Evolutionary conservation across 2,888 invertebrate species (phyloP).

Genomic region (Mantis religiosa): DNA sequence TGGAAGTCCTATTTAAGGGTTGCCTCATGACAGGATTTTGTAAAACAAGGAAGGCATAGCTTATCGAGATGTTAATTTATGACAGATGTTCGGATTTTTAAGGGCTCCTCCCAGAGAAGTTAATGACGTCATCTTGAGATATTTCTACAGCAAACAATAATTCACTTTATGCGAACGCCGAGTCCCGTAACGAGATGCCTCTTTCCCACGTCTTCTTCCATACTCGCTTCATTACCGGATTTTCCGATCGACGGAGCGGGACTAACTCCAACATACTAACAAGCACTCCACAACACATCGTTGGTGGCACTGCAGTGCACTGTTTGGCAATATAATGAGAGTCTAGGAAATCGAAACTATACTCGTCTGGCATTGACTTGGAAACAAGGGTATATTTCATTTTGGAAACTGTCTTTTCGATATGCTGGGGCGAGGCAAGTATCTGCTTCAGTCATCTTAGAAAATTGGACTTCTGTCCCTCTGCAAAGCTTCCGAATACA

Average conservation of each 20-base stretch:
- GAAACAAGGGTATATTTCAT: no score
- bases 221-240: background rate
- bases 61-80: background rate
- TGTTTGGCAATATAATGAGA: background rate
- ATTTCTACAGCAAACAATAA: background rate
- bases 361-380: background rate
- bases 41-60: background rate
- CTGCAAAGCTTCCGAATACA: no score
- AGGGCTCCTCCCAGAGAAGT: background rate
- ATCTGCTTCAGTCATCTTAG: no score
- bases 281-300: background rate
- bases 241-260: background rate
- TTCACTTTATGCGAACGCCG: background rate
- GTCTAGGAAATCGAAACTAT: background rate
- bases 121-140: background rate
- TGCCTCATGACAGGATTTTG: background rate
- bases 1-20: background rate
- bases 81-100: background rate
- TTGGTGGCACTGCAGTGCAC: background rate
- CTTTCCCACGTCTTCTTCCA: background rate
- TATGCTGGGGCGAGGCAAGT: background rate
- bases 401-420: background rate
- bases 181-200: background rate
- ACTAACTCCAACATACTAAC: background rate
- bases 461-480: no score